phyloP scores from a whole-genome alignment of 2,113 vertebrate species.

The Dolichotis patagonum region DNA sequence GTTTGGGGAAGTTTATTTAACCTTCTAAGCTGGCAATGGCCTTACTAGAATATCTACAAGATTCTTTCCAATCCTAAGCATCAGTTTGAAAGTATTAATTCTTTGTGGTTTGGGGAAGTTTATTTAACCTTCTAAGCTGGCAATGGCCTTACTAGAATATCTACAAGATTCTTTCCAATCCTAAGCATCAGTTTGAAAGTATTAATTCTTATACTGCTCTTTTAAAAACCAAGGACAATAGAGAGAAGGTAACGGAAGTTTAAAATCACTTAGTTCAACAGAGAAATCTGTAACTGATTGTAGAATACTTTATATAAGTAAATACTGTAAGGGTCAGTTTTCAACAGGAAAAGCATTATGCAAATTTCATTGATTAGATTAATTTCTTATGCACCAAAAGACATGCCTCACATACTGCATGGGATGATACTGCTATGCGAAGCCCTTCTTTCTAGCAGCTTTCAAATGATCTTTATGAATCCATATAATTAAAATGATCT shows the following conservation, averaged over 20 bases:
- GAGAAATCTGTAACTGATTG: neutral
- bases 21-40: neutral
- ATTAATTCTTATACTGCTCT: neutral
- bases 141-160: neutral
- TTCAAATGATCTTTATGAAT: neutral
- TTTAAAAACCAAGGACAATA: neutral
- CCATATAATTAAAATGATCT: neutral
- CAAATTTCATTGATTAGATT: neutral
- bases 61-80: neutral
- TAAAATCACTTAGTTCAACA: neutral
- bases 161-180: neutral
- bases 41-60: neutral
- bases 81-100: neutral
- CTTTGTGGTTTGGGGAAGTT: neutral
- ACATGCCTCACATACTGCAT: neutral
- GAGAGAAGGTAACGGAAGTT: neutral
- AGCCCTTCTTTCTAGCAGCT: neutral
- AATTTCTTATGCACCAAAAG: neutral
- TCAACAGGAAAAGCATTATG: neutral
- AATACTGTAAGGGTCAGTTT: neutral
- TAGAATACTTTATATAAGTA: neutral
- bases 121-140: neutral
- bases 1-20: neutral
- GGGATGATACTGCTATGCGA: neutral
- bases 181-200: neutral